A percentile compares a stretch with the other conserved stretches of the same genome.
These are phyloP conservation scores for Caenorhabditis japonica DNA, from an alignment of 2,888 invertebrate species.

Conservation along the genomic window DNA sequence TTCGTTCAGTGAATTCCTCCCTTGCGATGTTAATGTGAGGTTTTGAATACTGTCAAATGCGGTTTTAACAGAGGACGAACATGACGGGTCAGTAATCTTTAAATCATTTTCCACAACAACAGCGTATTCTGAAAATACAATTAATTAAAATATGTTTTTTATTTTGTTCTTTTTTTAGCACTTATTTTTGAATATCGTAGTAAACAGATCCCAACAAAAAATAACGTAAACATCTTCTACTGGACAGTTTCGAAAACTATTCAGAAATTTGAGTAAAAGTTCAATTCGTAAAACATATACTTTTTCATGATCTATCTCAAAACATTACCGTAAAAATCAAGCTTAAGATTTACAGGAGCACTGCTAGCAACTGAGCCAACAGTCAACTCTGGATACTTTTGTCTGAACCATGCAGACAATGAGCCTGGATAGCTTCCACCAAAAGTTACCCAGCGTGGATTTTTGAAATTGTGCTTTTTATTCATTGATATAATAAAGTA, in stretches of 20 bases:
- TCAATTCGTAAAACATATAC: no score
- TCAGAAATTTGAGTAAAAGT: no score
- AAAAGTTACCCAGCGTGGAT: conserved; percentile 73
- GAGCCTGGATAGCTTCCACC: conserved; percentile 72
- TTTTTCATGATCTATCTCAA: no score
- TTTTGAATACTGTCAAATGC: conserved; percentile 59
- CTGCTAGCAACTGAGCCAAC: conserved; percentile 66
- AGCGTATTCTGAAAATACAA: conserved; percentile 61
- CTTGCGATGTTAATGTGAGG: conserved; percentile 52
- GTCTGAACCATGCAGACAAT: conserved; percentile 67
- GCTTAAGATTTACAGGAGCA: conserved; percentile 62
- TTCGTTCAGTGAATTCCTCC: conserved; percentile 57
- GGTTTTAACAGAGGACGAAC: conserved; percentile 41
- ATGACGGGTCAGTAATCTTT: conserved; percentile 45
- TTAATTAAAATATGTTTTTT: not conserved
- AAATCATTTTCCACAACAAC: conserved; percentile 67
- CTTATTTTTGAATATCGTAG: no score
- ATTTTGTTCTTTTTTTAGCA: no score
- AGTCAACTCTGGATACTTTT: conserved; percentile 65
- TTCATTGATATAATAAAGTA: conserved; percentile 66
- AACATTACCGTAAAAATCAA: conserved; percentile 66
- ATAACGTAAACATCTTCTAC: no score
- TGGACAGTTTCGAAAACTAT: no score
- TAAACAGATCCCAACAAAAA: no score
- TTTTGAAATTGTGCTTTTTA: conserved; percentile 53